A percentile compares a stretch with the other conserved stretches of the same genome.
Conservation (phyloP, 2,113 vertebrate species). For the Pterophyllum scalare region DNA sequence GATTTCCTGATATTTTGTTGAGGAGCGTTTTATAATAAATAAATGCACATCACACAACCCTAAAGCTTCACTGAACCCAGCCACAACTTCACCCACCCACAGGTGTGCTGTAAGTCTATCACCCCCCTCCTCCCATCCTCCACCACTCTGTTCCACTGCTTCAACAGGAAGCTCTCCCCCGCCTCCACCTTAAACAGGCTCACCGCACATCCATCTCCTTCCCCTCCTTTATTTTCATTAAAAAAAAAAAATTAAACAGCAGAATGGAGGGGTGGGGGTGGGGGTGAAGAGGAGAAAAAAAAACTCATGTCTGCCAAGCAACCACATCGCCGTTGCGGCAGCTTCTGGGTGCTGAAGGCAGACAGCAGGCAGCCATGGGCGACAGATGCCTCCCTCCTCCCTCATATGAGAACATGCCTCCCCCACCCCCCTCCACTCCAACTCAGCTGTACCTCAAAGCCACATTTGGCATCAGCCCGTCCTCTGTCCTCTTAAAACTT, state of each 20-base stretch:
- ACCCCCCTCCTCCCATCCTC: neutral
- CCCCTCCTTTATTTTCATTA: constrained; percentile 32
- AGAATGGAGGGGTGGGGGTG: neutral
- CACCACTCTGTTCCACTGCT: constrained; percentile 18
- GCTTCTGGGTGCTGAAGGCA: constrained; percentile 33
- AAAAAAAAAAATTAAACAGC: constrained; percentile 45
- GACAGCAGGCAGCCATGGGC: constrained; percentile 36
- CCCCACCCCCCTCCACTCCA: neutral
- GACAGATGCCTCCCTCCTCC: constrained; percentile 25
- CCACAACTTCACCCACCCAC: constrained; percentile 35
- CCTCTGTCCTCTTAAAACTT: constrained; percentile 56
- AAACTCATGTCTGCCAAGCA: constrained; percentile 12
- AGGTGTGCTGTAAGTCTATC: constrained; percentile 45
- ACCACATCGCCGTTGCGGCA: neutral
- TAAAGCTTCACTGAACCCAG: constrained; percentile 33
- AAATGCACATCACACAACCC: constrained; percentile 3
- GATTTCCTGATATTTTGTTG: neutral
- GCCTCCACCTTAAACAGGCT: constrained; percentile 5
- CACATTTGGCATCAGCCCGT: constrained; percentile 53
- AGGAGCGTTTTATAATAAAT: constrained; percentile 17
- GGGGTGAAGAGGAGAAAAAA: no score
- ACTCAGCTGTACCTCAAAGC: constrained; percentile 56
- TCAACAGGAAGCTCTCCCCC: constrained; percentile 53
- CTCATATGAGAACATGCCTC: constrained; percentile 1
- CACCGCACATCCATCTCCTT: constrained; percentile 28